Conservation (phyloP, 2,797 vertebrate genomes). For the Microctenopoma steveboyesi region DNA sequence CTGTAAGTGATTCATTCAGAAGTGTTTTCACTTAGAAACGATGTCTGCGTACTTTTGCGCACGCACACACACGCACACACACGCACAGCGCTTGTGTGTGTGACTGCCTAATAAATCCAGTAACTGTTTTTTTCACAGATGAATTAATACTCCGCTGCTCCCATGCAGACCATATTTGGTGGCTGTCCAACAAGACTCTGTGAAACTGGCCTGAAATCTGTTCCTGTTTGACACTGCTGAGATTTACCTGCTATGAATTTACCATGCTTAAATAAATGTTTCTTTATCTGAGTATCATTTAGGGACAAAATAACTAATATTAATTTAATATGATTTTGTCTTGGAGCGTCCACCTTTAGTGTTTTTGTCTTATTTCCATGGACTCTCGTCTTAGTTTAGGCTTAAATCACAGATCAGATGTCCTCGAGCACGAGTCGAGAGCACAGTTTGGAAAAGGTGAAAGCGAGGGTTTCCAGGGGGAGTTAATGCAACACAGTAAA, state of each 20-base stretch:
- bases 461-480: constrained; percentile 67
- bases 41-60: background rate
- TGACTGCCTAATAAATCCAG: constrained; percentile 40
- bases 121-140: constrained; percentile 5
- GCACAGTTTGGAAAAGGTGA: constrained; percentile 67
- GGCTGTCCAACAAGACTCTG: constrained; percentile 41
- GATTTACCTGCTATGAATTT: constrained; percentile 58
- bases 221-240: constrained; percentile 35
- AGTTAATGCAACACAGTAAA: constrained; percentile 64
- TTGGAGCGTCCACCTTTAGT: constrained; percentile 16
- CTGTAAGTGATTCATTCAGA: constrained; percentile 43
- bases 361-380: constrained; percentile 41
- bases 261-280: constrained; percentile 55
- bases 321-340: constrained; percentile 60
- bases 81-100: constrained; percentile 10
- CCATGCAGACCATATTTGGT: constrained; percentile 61
- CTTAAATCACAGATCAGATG: constrained; percentile 59
- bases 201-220: constrained; percentile 42
- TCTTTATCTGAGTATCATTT: constrained; percentile 50
- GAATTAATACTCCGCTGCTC: constrained; percentile 44
- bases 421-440: constrained; percentile 41
- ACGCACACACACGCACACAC: too few relatives aligned
- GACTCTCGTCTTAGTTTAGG: constrained; percentile 31
- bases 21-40: constrained; percentile 37
- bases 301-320: constrained; percentile 50